Percentiles rank a stretch among this genome's conserved stretches.
These are phyloP conservation scores for Scaptomyza hsui DNA, from an alignment of 1,140 invertebrate genomes.

Conservation along the genomic window DNA sequence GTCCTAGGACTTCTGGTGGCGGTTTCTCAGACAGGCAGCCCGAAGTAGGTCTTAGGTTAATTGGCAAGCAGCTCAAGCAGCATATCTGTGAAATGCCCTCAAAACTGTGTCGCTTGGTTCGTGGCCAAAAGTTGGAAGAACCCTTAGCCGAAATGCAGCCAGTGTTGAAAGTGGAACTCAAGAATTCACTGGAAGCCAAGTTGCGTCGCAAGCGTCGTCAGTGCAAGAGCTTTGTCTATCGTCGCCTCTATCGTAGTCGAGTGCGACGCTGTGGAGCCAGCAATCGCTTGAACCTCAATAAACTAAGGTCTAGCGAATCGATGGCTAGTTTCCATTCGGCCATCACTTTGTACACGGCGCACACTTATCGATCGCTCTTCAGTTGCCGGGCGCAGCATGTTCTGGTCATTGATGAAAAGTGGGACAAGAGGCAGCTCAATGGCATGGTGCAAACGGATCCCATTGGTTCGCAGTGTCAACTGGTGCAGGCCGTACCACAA, in stretches of 20 bases:
- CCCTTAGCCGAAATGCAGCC: not conserved
- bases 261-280: constrained; percentile 26
- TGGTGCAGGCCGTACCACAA: constrained; percentile 21
- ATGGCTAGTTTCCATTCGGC: constrained; percentile 60
- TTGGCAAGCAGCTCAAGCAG: constrained; percentile 5
- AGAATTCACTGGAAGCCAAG: not conserved
- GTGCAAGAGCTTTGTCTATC: constrained; percentile 39
- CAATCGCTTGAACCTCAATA: not conserved
- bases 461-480: not conserved
- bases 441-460: constrained; percentile 46
- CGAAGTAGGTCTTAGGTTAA: not conserved
- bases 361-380: constrained; percentile 18
- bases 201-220: constrained; percentile 18
- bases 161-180: not conserved
- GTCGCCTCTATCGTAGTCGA: constrained; percentile 40
- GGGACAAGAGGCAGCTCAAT: constrained; percentile 14
- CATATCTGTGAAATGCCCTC: constrained; percentile 33
- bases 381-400: constrained; percentile 34
- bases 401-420: constrained; percentile 8
- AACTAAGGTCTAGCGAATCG: constrained; percentile 28
- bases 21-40: not conserved
- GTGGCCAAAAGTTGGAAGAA: not conserved
- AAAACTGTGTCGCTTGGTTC: constrained; percentile 10
- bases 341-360: constrained; percentile 37
- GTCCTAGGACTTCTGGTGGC: not conserved